Conservation (phyloP, 2,888 invertebrate species). For the Metallyticus violacea region DNA sequence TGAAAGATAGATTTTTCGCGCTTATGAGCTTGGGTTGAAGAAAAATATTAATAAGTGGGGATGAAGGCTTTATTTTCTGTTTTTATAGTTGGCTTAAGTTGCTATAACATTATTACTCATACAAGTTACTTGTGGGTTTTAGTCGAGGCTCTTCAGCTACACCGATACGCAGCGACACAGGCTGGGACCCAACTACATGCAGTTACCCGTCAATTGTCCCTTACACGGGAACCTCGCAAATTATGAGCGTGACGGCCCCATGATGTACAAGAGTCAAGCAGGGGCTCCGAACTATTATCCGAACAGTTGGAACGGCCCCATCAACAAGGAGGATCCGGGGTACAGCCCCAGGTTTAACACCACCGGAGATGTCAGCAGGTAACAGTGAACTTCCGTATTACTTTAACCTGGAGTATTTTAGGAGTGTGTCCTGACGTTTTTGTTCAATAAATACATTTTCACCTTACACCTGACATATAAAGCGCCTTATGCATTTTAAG, state of each 20-base stretch:
- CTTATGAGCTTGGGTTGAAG: no score
- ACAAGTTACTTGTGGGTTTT: no score
- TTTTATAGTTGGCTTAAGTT: no score
- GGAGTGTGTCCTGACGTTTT: no score
- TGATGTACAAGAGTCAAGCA: constrained; percentile 67
- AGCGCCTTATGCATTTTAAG: no score
- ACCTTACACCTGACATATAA: no score
- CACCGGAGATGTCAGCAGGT: constrained; percentile 70
- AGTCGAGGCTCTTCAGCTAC: constrained; percentile 84
- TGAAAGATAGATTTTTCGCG: no score
- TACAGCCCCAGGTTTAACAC: constrained; percentile 60
- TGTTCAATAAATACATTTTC: no score
- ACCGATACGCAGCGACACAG: constrained; percentile 90
- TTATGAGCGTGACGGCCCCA: constrained; percentile 88
- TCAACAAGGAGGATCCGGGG: constrained; percentile 54
- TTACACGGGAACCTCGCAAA: constrained; percentile 59
- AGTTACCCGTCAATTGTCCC: constrained; percentile 95
- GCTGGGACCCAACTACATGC: constrained; percentile 87
- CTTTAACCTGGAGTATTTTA: not conserved
- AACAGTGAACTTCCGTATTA: no score
- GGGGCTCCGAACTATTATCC: constrained; percentile 94
- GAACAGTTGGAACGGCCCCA: constrained; percentile 89
- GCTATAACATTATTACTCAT: no score
- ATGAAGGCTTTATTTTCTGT: no score
- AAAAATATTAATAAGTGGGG: no score